Conservation (phyloP, 2,113 vertebrate genomes). For the Reinhardtius hippoglossoides region DNA sequence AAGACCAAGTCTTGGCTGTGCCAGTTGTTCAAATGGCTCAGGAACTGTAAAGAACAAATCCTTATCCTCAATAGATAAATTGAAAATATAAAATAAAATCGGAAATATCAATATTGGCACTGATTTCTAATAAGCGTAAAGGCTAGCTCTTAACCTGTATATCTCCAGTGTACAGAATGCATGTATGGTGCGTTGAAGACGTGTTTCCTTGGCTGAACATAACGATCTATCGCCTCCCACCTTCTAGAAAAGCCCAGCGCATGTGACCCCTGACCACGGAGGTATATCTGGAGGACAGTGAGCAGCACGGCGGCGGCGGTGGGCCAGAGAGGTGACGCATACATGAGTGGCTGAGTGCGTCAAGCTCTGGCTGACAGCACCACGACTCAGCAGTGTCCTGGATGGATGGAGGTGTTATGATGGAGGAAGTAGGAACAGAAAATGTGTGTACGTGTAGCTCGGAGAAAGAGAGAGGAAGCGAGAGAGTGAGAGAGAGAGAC, state of each 20-base stretch:
- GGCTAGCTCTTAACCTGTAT: too few species aligned
- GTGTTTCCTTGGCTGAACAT: not conserved
- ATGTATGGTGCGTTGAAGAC: not conserved
- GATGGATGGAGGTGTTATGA: conserved; percentile 74
- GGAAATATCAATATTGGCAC: too few species aligned
- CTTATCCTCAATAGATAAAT: too few species aligned
- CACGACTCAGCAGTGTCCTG: conserved; percentile 76
- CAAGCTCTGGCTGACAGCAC: conserved; percentile 72
- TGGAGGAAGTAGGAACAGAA: conserved; percentile 64
- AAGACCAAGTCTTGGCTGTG: too few species aligned
- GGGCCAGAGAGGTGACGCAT: conserved; percentile 74
- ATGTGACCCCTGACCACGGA: conserved; percentile 41
- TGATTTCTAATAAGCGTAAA: too few species aligned
- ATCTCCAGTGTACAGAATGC: too few species aligned
- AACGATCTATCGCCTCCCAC: not conserved
- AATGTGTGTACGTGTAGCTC: conserved; percentile 28
- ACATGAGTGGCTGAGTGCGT: conserved; percentile 71
- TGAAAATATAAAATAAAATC: too few species aligned
- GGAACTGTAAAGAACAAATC: too few species aligned
- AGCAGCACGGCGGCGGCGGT: conserved; percentile 47
- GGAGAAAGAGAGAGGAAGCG: conserved; percentile 5
- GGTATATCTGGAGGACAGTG: conserved; percentile 62
- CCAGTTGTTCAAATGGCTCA: too few species aligned
- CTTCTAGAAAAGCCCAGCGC: conserved; percentile 37
- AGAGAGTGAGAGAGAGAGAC: conserved; percentile 1